These are phyloP conservation scores for Ricordea florida DNA, from an alignment of 92 coral and sea anemone species.

Conservation along the genomic window DNA sequence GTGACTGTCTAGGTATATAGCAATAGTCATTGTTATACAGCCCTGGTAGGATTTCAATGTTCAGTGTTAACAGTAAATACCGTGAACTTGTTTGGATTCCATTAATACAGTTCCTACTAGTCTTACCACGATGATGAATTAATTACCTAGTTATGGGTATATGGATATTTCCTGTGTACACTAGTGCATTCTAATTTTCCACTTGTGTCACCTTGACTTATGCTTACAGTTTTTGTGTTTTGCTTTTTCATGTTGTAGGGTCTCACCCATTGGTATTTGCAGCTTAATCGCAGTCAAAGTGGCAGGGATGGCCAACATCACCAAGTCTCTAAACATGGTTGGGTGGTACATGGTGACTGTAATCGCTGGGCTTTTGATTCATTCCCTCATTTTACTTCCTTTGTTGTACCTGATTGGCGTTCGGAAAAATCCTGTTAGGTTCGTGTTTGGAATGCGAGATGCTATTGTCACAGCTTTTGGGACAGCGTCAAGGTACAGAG, in stretches of 20 bases:
- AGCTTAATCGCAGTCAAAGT: slow-evolving; percentile 91
- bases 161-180: too few species aligned
- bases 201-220: neutral
- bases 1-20: too few species aligned
- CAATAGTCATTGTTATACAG: too few species aligned
- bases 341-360: slow-evolving; percentile 94
- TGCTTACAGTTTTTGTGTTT: neutral
- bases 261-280: slow-evolving; percentile 94
- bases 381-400: slow-evolving; percentile 76
- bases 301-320: slow-evolving; percentile 79
- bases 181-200: too few species aligned
- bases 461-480: slow-evolving; percentile 98
- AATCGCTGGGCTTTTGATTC: slow-evolving; percentile 80
- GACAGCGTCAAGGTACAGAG: slow-evolving; percentile 79
- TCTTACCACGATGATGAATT: too few species aligned
- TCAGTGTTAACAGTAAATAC: too few species aligned
- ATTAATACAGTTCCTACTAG: too few species aligned
- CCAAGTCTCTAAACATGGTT: slow-evolving; percentile 62
- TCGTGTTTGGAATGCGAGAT: slow-evolving; percentile 83
- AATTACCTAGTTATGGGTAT: too few species aligned
- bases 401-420: slow-evolving; percentile 64
- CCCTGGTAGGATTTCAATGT: too few species aligned
- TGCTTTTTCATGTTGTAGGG: slow-evolving; percentile 49
- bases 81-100: too few species aligned
- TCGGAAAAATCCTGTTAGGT: slow-evolving; percentile 80